These are phyloP conservation scores for Notechis scutatus DNA, from an alignment of 2,113 vertebrate species.

Conservation along the genomic window DNA sequence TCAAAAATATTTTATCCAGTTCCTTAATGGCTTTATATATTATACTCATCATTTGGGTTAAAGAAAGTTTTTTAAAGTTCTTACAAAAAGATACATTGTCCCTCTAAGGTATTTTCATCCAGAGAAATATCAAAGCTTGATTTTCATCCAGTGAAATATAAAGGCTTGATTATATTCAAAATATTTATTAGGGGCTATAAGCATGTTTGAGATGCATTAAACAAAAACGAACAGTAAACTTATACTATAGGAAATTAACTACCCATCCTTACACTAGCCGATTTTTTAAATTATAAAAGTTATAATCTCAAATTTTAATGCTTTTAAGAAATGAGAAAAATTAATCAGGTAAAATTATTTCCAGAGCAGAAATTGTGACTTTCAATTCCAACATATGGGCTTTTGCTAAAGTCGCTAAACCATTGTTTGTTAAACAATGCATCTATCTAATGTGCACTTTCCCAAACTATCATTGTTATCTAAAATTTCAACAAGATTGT, in stretches of 20 bases:
- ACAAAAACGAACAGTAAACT: neutral
- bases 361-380: neutral
- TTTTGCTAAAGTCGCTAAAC: neutral
- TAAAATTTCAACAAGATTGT: slow-evolving; percentile 11
- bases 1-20: slow-evolving; percentile 4
- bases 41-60: slow-evolving; percentile 44
- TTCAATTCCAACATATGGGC: neutral
- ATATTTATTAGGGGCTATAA: neutral
- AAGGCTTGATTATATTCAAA: neutral
- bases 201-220: neutral
- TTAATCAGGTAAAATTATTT: neutral
- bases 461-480: neutral
- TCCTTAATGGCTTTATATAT: slow-evolving; percentile 3
- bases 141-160: neutral
- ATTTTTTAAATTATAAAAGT: neutral
- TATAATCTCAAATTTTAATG: neutral
- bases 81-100: neutral
- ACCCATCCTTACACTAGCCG: neutral
- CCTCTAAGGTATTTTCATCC: neutral
- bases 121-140: neutral
- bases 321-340: neutral
- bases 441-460: neutral
- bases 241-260: neutral
- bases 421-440: neutral
- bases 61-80: slow-evolving; percentile 64